These are phyloP conservation scores for Hypotaenidia okinawae DNA, from an alignment of 2,797 vertebrate species.

Conservation along the genomic window DNA sequence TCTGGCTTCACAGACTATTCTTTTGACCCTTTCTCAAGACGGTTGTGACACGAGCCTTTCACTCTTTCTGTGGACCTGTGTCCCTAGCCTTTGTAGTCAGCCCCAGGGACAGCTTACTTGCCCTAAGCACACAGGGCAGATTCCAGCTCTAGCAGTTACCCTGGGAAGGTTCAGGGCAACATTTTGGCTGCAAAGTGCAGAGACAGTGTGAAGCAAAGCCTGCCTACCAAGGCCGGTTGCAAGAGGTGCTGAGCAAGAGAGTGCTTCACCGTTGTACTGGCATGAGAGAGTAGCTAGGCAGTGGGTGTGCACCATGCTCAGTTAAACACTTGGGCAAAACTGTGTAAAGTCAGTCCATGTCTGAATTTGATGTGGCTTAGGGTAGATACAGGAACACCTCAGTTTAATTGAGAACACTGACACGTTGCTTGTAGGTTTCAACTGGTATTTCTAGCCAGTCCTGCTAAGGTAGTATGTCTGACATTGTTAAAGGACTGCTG, in stretches of 20 bases:
- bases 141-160: background rate
- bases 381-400: background rate
- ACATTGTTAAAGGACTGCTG: background rate
- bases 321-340: background rate
- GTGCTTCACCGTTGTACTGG: background rate
- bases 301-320: background rate
- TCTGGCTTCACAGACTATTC: background rate
- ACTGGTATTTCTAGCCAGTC: background rate
- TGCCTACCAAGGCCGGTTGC: background rate
- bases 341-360: background rate
- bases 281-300: accelerated
- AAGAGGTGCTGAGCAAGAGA: background rate
- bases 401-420: background rate
- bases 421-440: background rate
- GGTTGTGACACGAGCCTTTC: accelerated
- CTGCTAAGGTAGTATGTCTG: background rate
- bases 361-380: background rate
- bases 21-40: background rate
- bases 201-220: accelerated
- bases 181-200: accelerated
- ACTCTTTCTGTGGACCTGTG: background rate
- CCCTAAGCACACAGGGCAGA: no score
- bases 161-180: no score
- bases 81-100: background rate
- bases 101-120: accelerated